Evolutionary conservation across 2,888 invertebrate species (phyloP).

Genomic region (Cosmopolites sordidus): DNA sequence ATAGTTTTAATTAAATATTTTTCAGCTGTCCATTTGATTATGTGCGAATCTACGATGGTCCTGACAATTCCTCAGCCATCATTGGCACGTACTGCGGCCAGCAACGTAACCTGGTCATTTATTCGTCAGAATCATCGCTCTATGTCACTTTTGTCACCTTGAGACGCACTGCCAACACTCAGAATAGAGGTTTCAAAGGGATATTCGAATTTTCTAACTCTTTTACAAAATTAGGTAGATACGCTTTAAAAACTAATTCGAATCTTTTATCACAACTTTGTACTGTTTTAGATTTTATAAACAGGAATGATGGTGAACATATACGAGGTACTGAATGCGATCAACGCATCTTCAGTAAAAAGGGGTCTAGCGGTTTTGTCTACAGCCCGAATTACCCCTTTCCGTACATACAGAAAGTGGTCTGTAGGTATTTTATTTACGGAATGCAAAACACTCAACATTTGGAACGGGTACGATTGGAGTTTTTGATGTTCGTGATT

Average conservation of each 20-base stretch:
- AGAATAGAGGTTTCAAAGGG: slow-evolving; percentile 97
- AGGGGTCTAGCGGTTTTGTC: slow-evolving; percentile 87
- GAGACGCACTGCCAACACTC: slow-evolving; percentile 86
- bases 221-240: slow-evolving; percentile 91
- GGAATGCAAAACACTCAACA: slow-evolving; percentile 97
- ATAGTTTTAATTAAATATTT: slow-evolving; percentile 3
- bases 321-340: slow-evolving; percentile 98
- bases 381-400: slow-evolving; percentile 96
- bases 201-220: slow-evolving; percentile 98
- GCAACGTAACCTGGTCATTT: slow-evolving; percentile 91
- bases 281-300: slow-evolving; percentile 74
- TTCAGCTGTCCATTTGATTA: slow-evolving; percentile 97
- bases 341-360: slow-evolving; percentile 91
- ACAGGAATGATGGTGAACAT: slow-evolving; percentile 89
- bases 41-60: slow-evolving; percentile 95
- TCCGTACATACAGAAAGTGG: slow-evolving; percentile 92
- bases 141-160: slow-evolving; percentile 89
- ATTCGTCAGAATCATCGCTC: slow-evolving; percentile 87
- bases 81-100: slow-evolving; percentile 98
- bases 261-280: not conserved
- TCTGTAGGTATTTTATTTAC: slow-evolving; percentile 94
- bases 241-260: not conserved
- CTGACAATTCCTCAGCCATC: slow-evolving; percentile 79
- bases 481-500: slow-evolving; percentile 86
- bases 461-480: slow-evolving; percentile 87